phyloP scores from a whole-genome alignment of 2,797 vertebrate species.

The Spondyliosoma cantharus region DNA sequence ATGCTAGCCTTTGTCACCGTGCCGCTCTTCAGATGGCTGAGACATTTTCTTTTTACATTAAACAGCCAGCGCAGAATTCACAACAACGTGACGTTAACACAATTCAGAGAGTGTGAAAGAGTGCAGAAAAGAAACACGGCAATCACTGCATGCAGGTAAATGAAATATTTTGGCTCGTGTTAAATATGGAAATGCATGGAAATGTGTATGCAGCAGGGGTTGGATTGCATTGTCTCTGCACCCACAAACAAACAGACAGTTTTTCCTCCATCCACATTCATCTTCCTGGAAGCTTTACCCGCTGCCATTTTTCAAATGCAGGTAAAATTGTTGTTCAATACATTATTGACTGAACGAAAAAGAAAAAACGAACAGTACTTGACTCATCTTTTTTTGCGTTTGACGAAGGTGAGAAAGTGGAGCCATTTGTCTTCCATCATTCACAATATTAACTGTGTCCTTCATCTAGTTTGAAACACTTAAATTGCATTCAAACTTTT shows the following conservation, averaged over 20 bases:
- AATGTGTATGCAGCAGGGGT: conserved; percentile 42
- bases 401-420: conserved; percentile 3
- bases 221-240: conserved; percentile 48
- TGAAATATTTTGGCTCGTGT: conserved; percentile 32
- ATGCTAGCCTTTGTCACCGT: conserved; percentile 36
- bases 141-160: conserved; percentile 31
- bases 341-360: conserved; percentile 39
- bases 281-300: conserved; percentile 51
- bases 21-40: conserved; percentile 38
- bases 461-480: conserved; percentile 12
- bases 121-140: not conserved
- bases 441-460: not conserved
- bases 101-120: conserved; percentile 15
- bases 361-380: conserved; percentile 13
- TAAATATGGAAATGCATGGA: conserved; percentile 70
- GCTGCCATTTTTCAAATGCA: conserved; percentile 61
- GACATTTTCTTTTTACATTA: conserved; percentile 22
- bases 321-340: conserved; percentile 46
- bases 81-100: conserved; percentile 34
- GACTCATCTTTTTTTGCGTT: conserved; percentile 42
- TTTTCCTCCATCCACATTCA: conserved; percentile 37
- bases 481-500: conserved; percentile 15
- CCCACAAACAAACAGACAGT: conserved; percentile 14
- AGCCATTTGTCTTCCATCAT: conserved; percentile 47
- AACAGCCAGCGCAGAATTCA: conserved; percentile 34